A percentile compares a stretch with the other conserved stretches of the same genome.
Conservation (phyloP, 2,113 vertebrate genomes). For the Varanus komodoensis region DNA sequence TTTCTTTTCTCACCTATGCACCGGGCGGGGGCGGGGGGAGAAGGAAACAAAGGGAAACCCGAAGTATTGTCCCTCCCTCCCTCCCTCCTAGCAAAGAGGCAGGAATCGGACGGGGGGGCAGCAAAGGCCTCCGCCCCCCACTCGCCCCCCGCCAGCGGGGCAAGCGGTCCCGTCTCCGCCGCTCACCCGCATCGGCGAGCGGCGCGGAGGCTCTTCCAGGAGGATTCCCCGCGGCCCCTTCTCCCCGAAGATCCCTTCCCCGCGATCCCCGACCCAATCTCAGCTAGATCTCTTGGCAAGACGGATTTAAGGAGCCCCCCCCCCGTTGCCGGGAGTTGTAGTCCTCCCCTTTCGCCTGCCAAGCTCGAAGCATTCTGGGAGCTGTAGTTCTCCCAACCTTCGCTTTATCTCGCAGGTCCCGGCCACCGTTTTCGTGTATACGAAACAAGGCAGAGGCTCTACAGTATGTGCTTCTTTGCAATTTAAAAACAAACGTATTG, state of each 20-base stretch:
- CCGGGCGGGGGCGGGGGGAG: conserved; percentile 41
- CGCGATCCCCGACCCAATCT: not conserved
- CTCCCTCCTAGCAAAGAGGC: not conserved
- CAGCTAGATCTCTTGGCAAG: not conserved
- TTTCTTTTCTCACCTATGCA: not conserved
- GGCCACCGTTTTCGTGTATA: too few relatives aligned
- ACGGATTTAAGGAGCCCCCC: not conserved
- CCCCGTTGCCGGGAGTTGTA: conserved; percentile 12
- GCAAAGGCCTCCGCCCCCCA: too few relatives aligned
- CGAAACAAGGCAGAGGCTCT: not conserved
- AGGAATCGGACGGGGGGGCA: too few relatives aligned
- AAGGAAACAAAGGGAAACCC: not conserved
- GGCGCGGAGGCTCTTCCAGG: not conserved
- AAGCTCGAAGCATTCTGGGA: conserved; percentile 10
- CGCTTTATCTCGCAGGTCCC: too few relatives aligned
- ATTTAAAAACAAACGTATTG: too few relatives aligned
- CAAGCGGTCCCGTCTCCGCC: too few relatives aligned
- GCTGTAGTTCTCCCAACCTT: not conserved
- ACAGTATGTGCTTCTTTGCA: too few relatives aligned
- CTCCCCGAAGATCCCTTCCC: not conserved
- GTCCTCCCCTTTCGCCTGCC: not conserved
- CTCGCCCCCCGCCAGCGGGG: not conserved
- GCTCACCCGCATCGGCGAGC: conserved; percentile 14
- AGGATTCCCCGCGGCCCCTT: not conserved
- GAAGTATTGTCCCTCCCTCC: not conserved